Evolutionary conservation across 1,140 invertebrate genomes (phyloP).

Genomic region (Trichomalopsis sarcophagae): DNA sequence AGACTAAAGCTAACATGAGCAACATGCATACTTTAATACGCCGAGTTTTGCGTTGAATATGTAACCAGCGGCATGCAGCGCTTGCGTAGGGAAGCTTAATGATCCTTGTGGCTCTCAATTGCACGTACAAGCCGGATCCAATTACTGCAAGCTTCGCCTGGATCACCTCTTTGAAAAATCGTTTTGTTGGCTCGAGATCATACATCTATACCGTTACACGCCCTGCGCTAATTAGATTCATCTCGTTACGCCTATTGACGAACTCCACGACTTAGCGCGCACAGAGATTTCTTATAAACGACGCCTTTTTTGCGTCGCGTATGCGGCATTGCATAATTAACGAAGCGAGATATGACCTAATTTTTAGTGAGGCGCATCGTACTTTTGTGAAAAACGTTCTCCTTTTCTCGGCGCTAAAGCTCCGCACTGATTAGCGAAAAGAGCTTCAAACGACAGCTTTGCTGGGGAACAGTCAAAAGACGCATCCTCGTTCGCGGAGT

Average conservation of each 20-base stretch:
- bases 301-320: not conserved
- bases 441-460: not conserved
- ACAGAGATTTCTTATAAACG: not conserved
- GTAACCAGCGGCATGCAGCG: not conserved
- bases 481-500: not conserved
- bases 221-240: not conserved
- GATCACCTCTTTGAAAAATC: constrained; percentile 12
- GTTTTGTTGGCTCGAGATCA: not conserved
- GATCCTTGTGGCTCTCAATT: constrained; percentile 11
- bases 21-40: not conserved
- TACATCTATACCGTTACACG: not conserved
- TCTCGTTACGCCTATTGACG: not conserved
- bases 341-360: not conserved
- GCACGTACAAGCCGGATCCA: not conserved
- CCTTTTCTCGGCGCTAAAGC: not conserved
- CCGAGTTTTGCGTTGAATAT: not conserved
- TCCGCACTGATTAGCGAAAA: not conserved
- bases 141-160: constrained; percentile 1
- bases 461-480: not conserved
- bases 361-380: not conserved
- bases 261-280: no score
- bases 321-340: not conserved
- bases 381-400: not conserved
- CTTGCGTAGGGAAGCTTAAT: not conserved
- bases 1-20: not conserved